Percentiles rank a stretch among this genome's conserved stretches.
Conservation (phyloP, 2,888 invertebrate species). For the Drosophila colorata region DNA sequence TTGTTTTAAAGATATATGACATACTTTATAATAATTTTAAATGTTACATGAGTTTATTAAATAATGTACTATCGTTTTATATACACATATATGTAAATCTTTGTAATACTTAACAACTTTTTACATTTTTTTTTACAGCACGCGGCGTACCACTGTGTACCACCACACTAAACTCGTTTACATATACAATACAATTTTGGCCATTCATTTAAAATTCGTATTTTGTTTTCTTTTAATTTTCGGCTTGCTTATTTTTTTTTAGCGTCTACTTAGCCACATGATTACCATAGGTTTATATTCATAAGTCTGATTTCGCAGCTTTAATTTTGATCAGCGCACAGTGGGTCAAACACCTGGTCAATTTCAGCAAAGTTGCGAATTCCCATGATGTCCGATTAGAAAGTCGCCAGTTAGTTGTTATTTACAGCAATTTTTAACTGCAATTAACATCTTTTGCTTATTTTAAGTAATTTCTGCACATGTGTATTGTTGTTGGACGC, state of each 20-base stretch:
- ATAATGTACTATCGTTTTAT: too few species aligned
- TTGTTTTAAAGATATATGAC: too few species aligned
- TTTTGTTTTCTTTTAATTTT: conserved; percentile 4
- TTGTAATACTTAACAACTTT: neutral
- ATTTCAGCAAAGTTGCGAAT: neutral
- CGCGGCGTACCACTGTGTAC: conserved; percentile 31
- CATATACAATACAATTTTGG: conserved; percentile 12
- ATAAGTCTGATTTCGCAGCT: neutral
- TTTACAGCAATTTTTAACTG: neutral
- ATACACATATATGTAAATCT: neutral
- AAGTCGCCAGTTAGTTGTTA: neutral
- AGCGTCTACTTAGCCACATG: neutral
- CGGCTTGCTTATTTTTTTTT: neutral
- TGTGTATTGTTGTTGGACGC: too few species aligned
- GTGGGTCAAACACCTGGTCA: conserved; percentile 24
- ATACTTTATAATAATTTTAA: neutral
- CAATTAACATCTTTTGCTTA: neutral
- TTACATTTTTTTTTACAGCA: neutral
- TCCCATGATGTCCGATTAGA: neutral
- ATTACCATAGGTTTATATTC: conserved; percentile 20
- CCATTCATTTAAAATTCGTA: conserved; percentile 16
- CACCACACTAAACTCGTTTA: conserved; percentile 16
- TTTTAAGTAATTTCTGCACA: neutral
- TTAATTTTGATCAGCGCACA: conserved; percentile 5
- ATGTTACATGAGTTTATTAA: neutral